Percentiles rank a stretch among this genome's conserved stretches.
phyloP scores from a whole-genome alignment of 2,797 vertebrate species.

The Enteromius unitaeniatus region DNA sequence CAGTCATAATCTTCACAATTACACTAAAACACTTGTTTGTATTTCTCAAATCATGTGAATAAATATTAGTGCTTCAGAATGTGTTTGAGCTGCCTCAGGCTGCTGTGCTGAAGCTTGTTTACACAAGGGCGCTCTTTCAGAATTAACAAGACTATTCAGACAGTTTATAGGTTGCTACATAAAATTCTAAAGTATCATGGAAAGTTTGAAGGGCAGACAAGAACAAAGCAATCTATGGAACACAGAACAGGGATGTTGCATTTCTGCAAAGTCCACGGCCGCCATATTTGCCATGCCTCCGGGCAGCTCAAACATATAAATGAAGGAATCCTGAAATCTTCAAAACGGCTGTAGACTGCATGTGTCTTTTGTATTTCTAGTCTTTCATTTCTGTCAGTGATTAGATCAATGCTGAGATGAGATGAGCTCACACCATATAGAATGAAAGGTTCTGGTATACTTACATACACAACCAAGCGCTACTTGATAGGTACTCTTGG shows the following conservation, averaged over 20 bases:
- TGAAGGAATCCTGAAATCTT: too few species aligned
- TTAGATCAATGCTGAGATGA: not conserved
- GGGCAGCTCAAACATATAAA: too few species aligned
- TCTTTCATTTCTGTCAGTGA: not conserved
- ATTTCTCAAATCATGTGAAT: constrained; percentile 27
- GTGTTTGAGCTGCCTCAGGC: constrained; percentile 30
- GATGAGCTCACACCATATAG: not conserved
- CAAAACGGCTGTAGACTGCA: too few species aligned
- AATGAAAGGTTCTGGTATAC: too few species aligned
- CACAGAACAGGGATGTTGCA: not conserved
- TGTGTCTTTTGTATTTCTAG: too few species aligned
- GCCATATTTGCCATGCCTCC: too few species aligned
- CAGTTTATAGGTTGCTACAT: constrained; percentile 47
- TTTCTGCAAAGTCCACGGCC: not conserved
- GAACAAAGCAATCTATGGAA: constrained; percentile 5
- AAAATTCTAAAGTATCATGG: constrained; percentile 22
- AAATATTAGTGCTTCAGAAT: constrained; percentile 44
- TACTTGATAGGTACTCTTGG: not conserved
- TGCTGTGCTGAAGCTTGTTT: constrained; percentile 50
- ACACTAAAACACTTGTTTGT: constrained; percentile 15
- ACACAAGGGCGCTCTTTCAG: constrained; percentile 51
- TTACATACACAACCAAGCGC: not conserved
- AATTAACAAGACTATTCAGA: constrained; percentile 50
- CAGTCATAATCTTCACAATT: not conserved
- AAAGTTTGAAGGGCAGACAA: constrained; percentile 14